Base-by-base conservation (phyloP, 2,888 invertebrate genomes). In the Cyaniris semiargus region DNA sequence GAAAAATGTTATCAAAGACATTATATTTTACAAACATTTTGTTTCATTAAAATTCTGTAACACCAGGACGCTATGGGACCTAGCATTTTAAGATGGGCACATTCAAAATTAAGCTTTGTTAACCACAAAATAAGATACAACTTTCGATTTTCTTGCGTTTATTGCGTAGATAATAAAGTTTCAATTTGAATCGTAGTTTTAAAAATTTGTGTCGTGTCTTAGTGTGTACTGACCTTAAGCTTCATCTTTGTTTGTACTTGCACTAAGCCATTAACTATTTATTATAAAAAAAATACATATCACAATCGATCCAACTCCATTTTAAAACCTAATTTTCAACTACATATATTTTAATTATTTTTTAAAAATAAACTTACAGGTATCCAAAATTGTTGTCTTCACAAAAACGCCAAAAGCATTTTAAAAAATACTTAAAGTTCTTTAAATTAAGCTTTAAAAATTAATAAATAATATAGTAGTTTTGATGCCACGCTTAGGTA, bases 401-500 rank as follows among this genome's bases (percentile, higher is more conserved):
- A 53, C 53, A 53, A 18, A 53, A 53, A 53, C 1, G 18, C 18
- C 5, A 5, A 53, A 53, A 53, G 53, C 18, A 18, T 18, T 53
- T 18, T 18, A 18, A 53, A 18, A 18, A 53, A 1, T 53, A 53
- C 53, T 15, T 15, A 15, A 44, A 48, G 7, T 34, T 7, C 34
- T 58, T 60, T 60, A 13, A 60, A n/a, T n/a, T n/a, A 23, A 60
- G 23, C 34, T 34, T 23, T 10, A 60, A 7, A 60, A 21, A 21
- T 10, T 60, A 60, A 10, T 13, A 23, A 23, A 58, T 48, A 48
- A 66, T 3, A 13, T 4, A 13, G 27, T 66, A 66, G 66, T 13
- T 66, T 60, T 60, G 21, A 66, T 23, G 13, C 23, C 60, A 21
- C 21, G 66, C 66, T 66, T 66, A 27, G 66, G 66, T 66, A 66